A percentile compares a stretch with the other conserved stretches of the same genome.
Conservation (phyloP, 2,888 invertebrate species). For the Amblyjoppa fuscipennis region DNA sequence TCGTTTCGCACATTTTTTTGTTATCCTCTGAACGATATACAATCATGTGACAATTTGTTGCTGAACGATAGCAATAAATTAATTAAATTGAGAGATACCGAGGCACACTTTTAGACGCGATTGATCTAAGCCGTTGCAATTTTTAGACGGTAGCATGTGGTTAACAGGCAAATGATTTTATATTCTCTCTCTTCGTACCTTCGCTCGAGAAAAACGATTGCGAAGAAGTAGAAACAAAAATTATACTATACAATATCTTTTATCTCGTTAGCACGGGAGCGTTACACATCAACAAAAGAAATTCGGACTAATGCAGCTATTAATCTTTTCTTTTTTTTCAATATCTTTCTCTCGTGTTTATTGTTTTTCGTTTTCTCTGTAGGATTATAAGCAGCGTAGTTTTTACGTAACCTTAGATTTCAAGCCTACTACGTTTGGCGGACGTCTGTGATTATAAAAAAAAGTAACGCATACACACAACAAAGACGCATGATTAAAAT, state of each 20-base stretch:
- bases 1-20: constrained; percentile 21
- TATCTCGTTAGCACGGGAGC: constrained; percentile 23
- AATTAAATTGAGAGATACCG: constrained; percentile 43
- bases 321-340: constrained; percentile 47
- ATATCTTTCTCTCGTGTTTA: constrained; percentile 56
- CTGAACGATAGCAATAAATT: constrained; percentile 57
- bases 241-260: constrained; percentile 41
- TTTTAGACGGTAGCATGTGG: constrained; percentile 30
- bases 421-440: constrained; percentile 78
- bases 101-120: constrained; percentile 28
- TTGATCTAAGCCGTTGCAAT: constrained; percentile 28
- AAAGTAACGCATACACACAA: constrained; percentile 43
- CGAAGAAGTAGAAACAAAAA: constrained; percentile 34
- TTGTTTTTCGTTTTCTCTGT: constrained; percentile 47
- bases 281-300: constrained; percentile 16
- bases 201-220: constrained; percentile 17
- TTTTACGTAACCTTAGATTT: constrained; percentile 74
- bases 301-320: constrained; percentile 55
- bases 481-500: constrained; percentile 47
- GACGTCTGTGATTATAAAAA: constrained; percentile 78
- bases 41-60: constrained; percentile 57
- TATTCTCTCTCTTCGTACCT: constrained; percentile 21
- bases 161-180: constrained; percentile 18
- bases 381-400: constrained; percentile 67
- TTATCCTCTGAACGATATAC: constrained; percentile 48